Evolutionary conservation across 2,113 vertebrate species (phyloP), one percentile per base, ranked within the genome.

Genomic region (Hystrix cristata): DNA sequence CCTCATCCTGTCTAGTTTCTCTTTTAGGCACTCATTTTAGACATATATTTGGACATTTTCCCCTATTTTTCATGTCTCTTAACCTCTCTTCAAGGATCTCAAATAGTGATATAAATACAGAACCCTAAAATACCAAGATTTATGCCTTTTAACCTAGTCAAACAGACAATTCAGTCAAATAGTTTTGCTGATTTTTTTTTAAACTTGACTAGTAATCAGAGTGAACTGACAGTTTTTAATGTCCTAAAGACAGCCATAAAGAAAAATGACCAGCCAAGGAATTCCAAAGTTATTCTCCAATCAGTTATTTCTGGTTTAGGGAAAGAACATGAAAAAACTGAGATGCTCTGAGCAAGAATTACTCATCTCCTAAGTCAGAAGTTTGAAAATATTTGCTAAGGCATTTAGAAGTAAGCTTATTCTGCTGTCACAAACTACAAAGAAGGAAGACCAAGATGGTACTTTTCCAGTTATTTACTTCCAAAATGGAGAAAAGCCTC

Each of bases 401-500:
- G 19, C 59, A 94, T 67, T 94, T 80, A 95, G 19, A 97, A 97
- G 94, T 19, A 62, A 72, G 31, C 7, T 90, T 97, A 43, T 82
- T 46, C 38, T 67, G 60, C 27, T 86, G 29, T 80, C 53, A 92
- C 23, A 96, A 3, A 81, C 46, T 78, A 78, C 13, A 95, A 94
- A 94, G 27, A 65, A 96, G n/a, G 55, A 84, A 23, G 59, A 96
- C 43, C 38, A 65, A 84, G 60, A 64, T 90, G 60, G 60, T 57
- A 90, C 10, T 91, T 94, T 96, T 51, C n/a, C 67, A 93, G 83
- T 91, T 97, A 97, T 88, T 89, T 93, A 90, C 72, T 96, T 94
- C 90, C 78, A 94, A 91, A 92, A 95, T 97, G 38, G 81, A 97
- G 79, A 69, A 79, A 93, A 96, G 72, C 3, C 11, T 71, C 74